These are phyloP conservation scores for Sorex araneus DNA, from an alignment of 2,113 vertebrate genomes.

Conservation along the genomic window DNA sequence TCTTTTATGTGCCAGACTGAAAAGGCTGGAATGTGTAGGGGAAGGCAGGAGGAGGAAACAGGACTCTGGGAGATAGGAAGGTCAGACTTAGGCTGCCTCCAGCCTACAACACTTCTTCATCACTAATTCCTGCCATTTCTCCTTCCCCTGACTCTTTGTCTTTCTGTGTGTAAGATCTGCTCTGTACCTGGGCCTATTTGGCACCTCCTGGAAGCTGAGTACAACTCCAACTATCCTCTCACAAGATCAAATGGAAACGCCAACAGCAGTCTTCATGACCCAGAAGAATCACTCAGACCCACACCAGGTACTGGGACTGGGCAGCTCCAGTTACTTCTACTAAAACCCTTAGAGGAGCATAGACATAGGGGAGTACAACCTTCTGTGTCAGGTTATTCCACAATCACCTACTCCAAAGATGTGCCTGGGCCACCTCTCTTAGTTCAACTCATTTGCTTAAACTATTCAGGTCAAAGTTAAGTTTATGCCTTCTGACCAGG, in stretches of 20 bases:
- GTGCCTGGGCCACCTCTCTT: background rate
- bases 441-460: background rate
- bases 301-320: background rate
- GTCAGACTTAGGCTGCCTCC: background rate
- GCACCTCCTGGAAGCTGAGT: background rate
- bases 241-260: background rate
- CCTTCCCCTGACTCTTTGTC: background rate
- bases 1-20: background rate
- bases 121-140: background rate
- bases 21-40: background rate
- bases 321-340: background rate
- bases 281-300: background rate
- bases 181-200: background rate
- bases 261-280: background rate
- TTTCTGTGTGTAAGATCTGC: background rate
- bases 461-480: background rate
- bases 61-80: background rate
- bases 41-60: background rate
- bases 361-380: background rate
- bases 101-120: too few species aligned
- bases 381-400: background rate
- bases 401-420: too few species aligned
- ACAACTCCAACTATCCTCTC: background rate
- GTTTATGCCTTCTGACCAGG: background rate
- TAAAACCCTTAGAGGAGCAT: background rate